These are phyloP conservation scores for Zaprionus lachaisei DNA, from an alignment of 1,140 invertebrate species.

Conservation along the genomic window DNA sequence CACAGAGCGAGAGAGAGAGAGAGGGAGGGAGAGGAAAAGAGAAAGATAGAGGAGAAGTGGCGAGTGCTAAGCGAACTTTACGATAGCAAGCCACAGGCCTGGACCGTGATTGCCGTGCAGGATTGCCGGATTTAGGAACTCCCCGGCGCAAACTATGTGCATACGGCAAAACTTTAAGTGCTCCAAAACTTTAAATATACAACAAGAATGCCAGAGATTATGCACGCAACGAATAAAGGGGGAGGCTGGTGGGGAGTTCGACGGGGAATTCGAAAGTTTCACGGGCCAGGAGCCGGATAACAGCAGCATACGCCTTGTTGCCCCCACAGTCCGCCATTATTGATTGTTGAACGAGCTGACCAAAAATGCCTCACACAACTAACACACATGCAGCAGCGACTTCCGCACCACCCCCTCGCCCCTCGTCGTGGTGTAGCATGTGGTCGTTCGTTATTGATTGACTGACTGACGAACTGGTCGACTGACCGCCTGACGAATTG, in stretches of 20 bases:
- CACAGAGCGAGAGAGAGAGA: constrained; percentile 12
- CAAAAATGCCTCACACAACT: constrained; percentile 41
- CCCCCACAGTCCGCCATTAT: constrained; percentile 38
- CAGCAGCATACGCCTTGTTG: constrained; percentile 31
- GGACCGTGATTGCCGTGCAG: constrained; percentile 14
- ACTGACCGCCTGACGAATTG: constrained; percentile 70
- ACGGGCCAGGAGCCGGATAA: background rate
- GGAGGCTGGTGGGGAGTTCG: too few relatives aligned
- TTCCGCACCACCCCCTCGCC: background rate
- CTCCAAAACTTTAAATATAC: constrained; percentile 4
- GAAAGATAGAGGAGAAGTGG: constrained; percentile 35
- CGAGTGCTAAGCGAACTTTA: constrained; percentile 30
- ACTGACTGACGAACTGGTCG: constrained; percentile 60
- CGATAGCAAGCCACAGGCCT: constrained; percentile 58
- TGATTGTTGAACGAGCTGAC: constrained; percentile 62
- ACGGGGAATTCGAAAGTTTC: background rate
- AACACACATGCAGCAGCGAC: constrained; percentile 32
- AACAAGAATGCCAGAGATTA: constrained; percentile 20
- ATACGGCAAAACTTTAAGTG: constrained; percentile 46
- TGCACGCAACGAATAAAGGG: background rate
- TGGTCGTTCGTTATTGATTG: constrained; percentile 55
- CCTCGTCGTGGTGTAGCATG: background rate
- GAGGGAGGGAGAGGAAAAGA: background rate
- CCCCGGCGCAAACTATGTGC: constrained; percentile 33
- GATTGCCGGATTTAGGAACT: background rate